Evolutionary conservation across 2,888 invertebrate genomes (phyloP).

Genomic region (Trichogramma evanescens): DNA sequence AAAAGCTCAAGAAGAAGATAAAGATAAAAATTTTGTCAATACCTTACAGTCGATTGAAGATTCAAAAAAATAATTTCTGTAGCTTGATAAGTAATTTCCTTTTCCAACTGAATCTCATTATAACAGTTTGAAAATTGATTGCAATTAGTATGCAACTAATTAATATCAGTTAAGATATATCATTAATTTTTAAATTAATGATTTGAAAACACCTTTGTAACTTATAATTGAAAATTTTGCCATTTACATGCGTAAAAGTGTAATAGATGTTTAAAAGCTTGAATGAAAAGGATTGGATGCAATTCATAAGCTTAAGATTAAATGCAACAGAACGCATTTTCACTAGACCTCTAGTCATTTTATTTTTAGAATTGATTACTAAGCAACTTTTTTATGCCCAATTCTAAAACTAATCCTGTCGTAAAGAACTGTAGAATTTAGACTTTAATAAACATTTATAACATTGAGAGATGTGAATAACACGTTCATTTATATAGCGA

Average conservation of each 20-base stretch:
- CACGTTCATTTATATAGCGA: neutral
- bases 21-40: constrained; percentile 31
- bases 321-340: constrained; percentile 13
- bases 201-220: too few species aligned
- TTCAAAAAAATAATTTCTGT: constrained; percentile 3
- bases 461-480: neutral
- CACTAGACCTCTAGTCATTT: constrained; percentile 27
- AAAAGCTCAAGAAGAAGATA: constrained; percentile 38
- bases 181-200: too few species aligned
- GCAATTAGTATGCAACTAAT: too few species aligned
- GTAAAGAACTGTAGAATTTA: too few species aligned
- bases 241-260: constrained; percentile 17
- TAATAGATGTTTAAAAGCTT: neutral
- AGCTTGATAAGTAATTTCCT: constrained; percentile 9
- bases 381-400: too few species aligned
- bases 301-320: neutral
- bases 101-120: neutral
- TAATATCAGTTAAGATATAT: too few species aligned
- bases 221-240: constrained; percentile 2
- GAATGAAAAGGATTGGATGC: neutral
- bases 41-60: constrained; percentile 22
- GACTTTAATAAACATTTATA: too few species aligned
- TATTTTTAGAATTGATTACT: constrained; percentile 17
- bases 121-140: too few species aligned
- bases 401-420: too few species aligned